These are phyloP conservation scores for Solenopsis invicta DNA, from an alignment of 1,140 invertebrate species.

Conservation along the genomic window DNA sequence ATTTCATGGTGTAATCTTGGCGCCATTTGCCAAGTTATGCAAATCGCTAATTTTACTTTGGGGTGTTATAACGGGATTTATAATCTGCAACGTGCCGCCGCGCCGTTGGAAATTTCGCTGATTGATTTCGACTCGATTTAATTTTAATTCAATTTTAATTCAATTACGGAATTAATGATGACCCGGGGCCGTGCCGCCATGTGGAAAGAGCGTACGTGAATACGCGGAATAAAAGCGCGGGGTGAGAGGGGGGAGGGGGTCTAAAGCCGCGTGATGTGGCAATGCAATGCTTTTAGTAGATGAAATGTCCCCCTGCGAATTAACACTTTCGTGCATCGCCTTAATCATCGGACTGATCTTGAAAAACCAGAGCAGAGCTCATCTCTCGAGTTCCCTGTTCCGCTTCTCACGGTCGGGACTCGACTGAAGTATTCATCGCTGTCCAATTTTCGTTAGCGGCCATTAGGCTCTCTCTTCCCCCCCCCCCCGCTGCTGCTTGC, in stretches of 20 bases:
- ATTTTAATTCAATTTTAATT: slow-evolving; percentile 13
- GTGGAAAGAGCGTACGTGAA: background rate
- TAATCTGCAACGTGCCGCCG: background rate
- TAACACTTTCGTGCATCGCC: slow-evolving; percentile 40
- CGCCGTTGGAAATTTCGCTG: slow-evolving; percentile 2
- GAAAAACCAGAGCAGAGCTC: slow-evolving; percentile 33
- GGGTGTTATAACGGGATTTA: slow-evolving; percentile 37
- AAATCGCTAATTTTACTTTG: slow-evolving; percentile 52
- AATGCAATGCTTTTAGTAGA: slow-evolving; percentile 47
- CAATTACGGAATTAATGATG: slow-evolving; percentile 11
- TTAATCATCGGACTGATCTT: slow-evolving; percentile 72
- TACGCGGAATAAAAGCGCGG: background rate
- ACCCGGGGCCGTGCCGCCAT: no score
- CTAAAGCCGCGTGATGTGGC: slow-evolving; percentile 2
- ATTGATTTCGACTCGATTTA: slow-evolving; percentile 3
- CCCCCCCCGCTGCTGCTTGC: slow-evolving; percentile 28
- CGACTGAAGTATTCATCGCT: slow-evolving; percentile 67
- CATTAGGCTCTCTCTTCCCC: slow-evolving; percentile 61
- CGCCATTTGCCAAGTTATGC: slow-evolving; percentile 44
- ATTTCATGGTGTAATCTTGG: slow-evolving; percentile 43
- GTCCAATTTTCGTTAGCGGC: slow-evolving; percentile 73
- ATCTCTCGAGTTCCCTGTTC: background rate
- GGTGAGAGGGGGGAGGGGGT: background rate
- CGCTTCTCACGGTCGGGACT: slow-evolving; percentile 35
- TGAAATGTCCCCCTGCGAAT: slow-evolving; percentile 39